A percentile compares a stretch with the other conserved stretches of the same genome.
Evolutionary conservation across 2,797 vertebrate species (phyloP).

Genomic region (Clarias platycephalus): DNA sequence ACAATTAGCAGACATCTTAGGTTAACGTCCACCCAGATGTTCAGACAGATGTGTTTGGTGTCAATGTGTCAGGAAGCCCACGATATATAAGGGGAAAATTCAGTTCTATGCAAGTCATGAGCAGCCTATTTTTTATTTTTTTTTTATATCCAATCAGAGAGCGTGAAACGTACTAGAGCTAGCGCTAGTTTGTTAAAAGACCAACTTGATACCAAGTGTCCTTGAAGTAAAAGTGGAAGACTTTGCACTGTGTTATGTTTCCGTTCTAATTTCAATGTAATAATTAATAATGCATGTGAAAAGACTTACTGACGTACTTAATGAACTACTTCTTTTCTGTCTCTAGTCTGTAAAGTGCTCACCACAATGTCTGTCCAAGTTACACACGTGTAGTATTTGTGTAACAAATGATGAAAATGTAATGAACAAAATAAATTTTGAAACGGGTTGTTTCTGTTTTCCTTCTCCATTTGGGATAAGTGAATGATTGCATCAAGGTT

Average conservation of each 20-base stretch:
- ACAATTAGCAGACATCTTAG: not conserved
- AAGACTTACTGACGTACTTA: not conserved
- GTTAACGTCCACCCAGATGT: not conserved
- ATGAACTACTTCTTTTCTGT: not conserved
- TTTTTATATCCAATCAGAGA: not conserved
- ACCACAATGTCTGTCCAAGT: not conserved
- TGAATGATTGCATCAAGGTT: no score
- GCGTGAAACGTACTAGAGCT: not conserved
- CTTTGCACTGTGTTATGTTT: not conserved
- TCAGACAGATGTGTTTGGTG: not conserved
- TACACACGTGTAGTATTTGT: not conserved
- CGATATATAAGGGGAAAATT: not conserved
- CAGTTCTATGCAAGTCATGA: constrained; percentile 35
- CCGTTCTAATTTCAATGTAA: not conserved
- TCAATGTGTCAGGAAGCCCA: not conserved
- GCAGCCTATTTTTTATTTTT: not conserved
- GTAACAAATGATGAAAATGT: not conserved
- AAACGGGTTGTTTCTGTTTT: not conserved
- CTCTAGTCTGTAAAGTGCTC: not conserved
- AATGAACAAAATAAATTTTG: not conserved
- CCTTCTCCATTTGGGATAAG: not conserved
- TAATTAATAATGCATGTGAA: not conserved
- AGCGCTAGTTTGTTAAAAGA: not conserved
- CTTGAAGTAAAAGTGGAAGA: not conserved
- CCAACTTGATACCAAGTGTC: not conserved